Evolutionary conservation across 53 echinoderm and acorn worm genomes (phyloP).

Genomic region (Patiria pectinifera): DNA sequence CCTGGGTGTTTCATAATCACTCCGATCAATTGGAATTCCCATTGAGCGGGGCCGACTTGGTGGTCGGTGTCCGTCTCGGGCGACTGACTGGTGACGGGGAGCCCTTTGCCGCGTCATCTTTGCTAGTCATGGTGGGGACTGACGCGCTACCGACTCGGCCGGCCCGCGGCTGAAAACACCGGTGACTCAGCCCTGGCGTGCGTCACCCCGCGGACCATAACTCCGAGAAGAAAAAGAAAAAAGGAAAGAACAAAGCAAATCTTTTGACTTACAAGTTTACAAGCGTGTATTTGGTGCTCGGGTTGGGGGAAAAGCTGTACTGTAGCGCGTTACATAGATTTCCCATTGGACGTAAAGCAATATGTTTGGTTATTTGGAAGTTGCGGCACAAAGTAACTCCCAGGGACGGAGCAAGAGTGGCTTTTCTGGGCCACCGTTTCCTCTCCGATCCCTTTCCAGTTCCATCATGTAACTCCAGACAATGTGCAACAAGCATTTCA

Average conservation of each 20-base stretch:
- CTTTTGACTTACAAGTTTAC: neutral
- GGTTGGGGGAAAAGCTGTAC: too few relatives aligned
- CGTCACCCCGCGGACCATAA: slow-evolving; percentile 25
- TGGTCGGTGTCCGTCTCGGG: neutral
- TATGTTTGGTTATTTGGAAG: neutral
- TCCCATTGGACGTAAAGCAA: neutral
- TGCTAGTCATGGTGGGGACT: slow-evolving; percentile 42
- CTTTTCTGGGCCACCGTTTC: neutral
- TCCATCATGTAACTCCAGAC: too few relatives aligned
- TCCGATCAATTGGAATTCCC: slow-evolving; percentile 4
- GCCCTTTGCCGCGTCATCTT: slow-evolving; percentile 50
- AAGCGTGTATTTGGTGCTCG: neutral
- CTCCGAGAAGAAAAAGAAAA: neutral
- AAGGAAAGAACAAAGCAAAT: neutral
- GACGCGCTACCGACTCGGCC: neutral
- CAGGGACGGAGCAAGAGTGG: neutral
- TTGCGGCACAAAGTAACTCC: neutral
- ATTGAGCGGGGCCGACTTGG: slow-evolving; percentile 14
- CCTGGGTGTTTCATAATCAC: slow-evolving; percentile 1
- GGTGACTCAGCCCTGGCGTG: slow-evolving; percentile 22
- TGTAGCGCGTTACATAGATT: neutral
- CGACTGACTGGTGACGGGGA: neutral
- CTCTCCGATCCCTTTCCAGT: neutral
- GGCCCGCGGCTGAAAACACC: slow-evolving; percentile 1
- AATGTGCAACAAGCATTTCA: too few relatives aligned